phyloP scores from a whole-genome alignment of 2,888 invertebrate species.

The Polydrusus pterygomalis region DNA sequence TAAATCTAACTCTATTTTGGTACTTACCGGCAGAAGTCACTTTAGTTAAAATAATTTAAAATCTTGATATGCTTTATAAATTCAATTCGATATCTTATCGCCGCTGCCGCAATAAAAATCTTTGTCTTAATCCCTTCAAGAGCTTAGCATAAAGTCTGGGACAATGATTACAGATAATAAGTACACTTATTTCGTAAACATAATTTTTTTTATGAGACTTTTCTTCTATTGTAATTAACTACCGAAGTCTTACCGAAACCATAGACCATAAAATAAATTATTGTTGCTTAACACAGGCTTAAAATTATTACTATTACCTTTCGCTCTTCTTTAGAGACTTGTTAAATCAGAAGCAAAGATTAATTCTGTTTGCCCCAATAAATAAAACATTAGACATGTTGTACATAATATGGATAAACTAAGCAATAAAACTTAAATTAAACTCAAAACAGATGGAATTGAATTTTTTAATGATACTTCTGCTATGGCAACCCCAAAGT shows the following conservation, averaged over 20 bases:
- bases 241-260: not conserved
- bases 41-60: not conserved
- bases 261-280: not conserved
- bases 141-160: conserved; percentile 11
- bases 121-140: not conserved
- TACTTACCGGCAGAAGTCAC: not conserved
- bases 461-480: too few species aligned
- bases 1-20: too few species aligned
- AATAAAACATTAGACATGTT: too few species aligned
- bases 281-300: not conserved
- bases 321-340: too few species aligned
- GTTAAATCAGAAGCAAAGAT: too few species aligned
- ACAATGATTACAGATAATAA: conserved; percentile 15
- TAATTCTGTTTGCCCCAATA: too few species aligned
- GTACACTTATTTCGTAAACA: not conserved
- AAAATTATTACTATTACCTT: too few species aligned
- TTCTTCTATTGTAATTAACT: not conserved
- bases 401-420: too few species aligned
- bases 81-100: conserved; percentile 2
- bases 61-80: not conserved
- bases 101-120: not conserved
- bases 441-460: too few species aligned
- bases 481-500: too few species aligned
- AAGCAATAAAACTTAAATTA: too few species aligned
- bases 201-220: not conserved